Conservation (phyloP, 2,888 invertebrate genomes). For the Netelia melanura region DNA sequence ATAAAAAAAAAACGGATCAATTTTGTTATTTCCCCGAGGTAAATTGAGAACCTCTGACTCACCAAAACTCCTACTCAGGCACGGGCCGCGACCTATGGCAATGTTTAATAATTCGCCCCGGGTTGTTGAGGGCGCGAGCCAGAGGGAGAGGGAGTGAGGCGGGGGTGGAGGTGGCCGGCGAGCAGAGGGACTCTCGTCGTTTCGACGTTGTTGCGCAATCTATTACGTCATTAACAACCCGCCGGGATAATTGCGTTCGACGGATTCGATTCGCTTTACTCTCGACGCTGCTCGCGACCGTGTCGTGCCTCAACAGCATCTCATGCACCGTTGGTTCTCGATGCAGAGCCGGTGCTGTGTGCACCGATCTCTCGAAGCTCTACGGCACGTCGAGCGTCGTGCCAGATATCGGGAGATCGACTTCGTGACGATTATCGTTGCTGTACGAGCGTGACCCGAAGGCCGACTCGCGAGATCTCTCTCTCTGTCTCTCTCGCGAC, state of each 20-base stretch:
- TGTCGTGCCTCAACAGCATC: slow-evolving; percentile 5
- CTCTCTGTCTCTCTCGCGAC: slow-evolving; percentile 2
- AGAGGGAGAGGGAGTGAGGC: slow-evolving; percentile 1
- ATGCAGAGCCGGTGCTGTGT: background rate
- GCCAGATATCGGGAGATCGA: slow-evolving; percentile 56
- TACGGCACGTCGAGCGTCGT: slow-evolving; percentile 35
- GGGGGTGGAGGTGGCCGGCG: slow-evolving; percentile 19
- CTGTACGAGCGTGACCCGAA: slow-evolving; percentile 52
- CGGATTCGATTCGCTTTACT: slow-evolving; percentile 55
- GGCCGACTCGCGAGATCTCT: slow-evolving; percentile 23
- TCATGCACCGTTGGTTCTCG: background rate
- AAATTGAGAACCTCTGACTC: slow-evolving; percentile 60
- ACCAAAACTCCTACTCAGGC: slow-evolving; percentile 13
- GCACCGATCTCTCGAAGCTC: slow-evolving; percentile 17
- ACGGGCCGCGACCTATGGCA: slow-evolving; percentile 61
- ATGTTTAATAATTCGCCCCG: slow-evolving; percentile 64
- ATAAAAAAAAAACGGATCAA: background rate
- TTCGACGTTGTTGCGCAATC: slow-evolving; percentile 69
- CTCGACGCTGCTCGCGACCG: slow-evolving; percentile 2
- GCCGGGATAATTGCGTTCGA: slow-evolving; percentile 60
- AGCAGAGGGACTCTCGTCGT: slow-evolving; percentile 50
- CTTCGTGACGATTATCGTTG: slow-evolving; percentile 53
- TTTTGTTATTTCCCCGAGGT: background rate
- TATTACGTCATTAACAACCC: slow-evolving; percentile 69
- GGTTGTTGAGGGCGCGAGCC: slow-evolving; percentile 20